A percentile compares a stretch with the other conserved stretches of the same genome.
Evolutionary conservation across 2,797 vertebrate species (phyloP).

Genomic region (Lacerta bilineata): DNA sequence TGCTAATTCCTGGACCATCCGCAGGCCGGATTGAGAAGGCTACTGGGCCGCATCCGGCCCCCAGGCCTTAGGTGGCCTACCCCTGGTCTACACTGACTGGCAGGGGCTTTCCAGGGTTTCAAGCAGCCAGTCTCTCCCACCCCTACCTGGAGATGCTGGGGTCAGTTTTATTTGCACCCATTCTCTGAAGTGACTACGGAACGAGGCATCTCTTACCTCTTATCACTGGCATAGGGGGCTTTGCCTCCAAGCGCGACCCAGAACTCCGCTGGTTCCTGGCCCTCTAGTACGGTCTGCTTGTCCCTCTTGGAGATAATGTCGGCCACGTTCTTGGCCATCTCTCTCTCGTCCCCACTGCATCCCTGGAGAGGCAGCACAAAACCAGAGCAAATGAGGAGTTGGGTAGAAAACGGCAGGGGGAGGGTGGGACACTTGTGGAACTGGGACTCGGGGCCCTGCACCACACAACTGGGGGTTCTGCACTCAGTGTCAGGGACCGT

Average conservation of each 20-base stretch:
- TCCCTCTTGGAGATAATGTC: slow-evolving; percentile 87
- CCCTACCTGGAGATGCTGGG: too few relatives aligned
- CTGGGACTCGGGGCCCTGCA: too few relatives aligned
- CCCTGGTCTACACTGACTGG: too few relatives aligned
- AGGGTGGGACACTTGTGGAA: not conserved
- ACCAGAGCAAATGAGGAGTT: not conserved
- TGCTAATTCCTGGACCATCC: too few relatives aligned
- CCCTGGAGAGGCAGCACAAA: slow-evolving; percentile 78
- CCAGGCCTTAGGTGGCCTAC: too few relatives aligned
- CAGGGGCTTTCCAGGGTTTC: too few relatives aligned
- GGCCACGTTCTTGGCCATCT: slow-evolving; percentile 87
- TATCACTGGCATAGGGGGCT: slow-evolving; percentile 88
- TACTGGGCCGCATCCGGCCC: too few relatives aligned
- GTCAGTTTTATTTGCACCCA: not conserved
- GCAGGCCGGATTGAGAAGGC: too few relatives aligned
- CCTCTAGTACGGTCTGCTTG: slow-evolving; percentile 90
- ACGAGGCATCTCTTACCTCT: slow-evolving; percentile 79
- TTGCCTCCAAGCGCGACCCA: slow-evolving; percentile 92
- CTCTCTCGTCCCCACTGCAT: slow-evolving; percentile 91
- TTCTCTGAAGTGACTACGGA: not conserved
- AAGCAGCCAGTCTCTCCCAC: too few relatives aligned
- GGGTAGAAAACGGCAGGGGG: too few relatives aligned
- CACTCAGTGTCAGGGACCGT: too few relatives aligned
- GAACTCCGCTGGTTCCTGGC: slow-evolving; percentile 91
- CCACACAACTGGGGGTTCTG: too few relatives aligned